Percentiles rank a stretch among this genome's conserved stretches.
These are phyloP conservation scores for Eciton burchellii DNA, from an alignment of 1,140 invertebrate species.

Conservation along the genomic window DNA sequence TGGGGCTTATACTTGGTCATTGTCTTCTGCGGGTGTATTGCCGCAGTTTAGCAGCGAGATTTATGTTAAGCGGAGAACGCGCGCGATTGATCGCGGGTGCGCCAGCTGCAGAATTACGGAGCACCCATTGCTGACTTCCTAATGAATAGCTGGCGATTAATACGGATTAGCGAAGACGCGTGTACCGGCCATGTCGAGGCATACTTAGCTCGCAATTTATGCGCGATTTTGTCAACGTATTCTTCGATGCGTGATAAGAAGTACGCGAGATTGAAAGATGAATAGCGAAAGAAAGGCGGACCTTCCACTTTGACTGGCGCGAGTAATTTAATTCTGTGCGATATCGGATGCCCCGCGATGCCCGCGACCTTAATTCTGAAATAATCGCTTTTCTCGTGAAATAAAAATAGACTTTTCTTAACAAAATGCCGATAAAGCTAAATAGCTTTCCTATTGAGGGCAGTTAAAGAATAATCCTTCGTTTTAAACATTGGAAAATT, in stretches of 20 bases:
- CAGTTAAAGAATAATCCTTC: no score
- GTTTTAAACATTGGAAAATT: no score
- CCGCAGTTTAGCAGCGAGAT: constrained; percentile 65
- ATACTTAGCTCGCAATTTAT: constrained; percentile 54
- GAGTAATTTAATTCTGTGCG: not conserved
- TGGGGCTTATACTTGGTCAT: constrained; percentile 68
- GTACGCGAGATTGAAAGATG: not conserved
- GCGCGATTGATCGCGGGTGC: constrained; percentile 69
- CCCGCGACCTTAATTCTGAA: not conserved
- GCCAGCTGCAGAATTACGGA: constrained; percentile 66
- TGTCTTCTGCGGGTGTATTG: constrained; percentile 55
- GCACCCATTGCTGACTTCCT: constrained; percentile 71
- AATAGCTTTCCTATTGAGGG: no score
- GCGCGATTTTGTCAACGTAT: constrained; percentile 53
- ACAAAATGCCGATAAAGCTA: no score
- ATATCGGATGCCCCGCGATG: not conserved
- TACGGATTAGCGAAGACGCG: constrained; percentile 68
- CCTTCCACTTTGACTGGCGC: not conserved
- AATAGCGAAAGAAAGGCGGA: not conserved
- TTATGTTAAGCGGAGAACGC: constrained; percentile 63
- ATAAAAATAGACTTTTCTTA: not conserved
- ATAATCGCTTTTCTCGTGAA: not conserved
- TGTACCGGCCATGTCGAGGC: constrained; percentile 52
- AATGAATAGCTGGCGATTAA: constrained; percentile 73
- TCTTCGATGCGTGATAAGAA: constrained; percentile 31